phyloP scores from a whole-genome alignment of 2,888 invertebrate species.

The Trachelus stipa region DNA sequence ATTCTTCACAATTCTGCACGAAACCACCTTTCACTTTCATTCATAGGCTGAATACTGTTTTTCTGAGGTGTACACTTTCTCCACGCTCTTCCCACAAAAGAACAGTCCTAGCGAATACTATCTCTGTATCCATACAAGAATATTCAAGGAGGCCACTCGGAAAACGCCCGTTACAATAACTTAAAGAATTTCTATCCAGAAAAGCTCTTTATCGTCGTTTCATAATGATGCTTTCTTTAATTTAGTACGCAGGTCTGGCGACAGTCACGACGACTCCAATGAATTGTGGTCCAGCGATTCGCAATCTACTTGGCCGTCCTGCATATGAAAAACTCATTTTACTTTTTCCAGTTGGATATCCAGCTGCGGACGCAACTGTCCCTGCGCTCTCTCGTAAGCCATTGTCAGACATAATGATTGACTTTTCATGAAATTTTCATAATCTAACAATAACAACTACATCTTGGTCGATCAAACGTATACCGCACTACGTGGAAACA shows the following conservation, averaged over 20 bases:
- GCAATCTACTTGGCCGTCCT: conserved; percentile 81
- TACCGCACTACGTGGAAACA: not conserved
- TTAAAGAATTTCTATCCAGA: not conserved
- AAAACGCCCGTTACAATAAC: not conserved
- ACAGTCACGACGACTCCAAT: conserved; percentile 91
- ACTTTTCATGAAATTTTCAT: conserved; percentile 58
- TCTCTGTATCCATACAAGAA: not conserved
- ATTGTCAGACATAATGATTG: conserved; percentile 79
- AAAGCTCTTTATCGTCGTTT: not conserved
- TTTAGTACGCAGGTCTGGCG: conserved; percentile 84
- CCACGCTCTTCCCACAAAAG: not conserved
- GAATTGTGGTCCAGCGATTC: conserved; percentile 87
- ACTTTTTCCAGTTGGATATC: conserved; percentile 88
- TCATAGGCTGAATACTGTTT: not conserved
- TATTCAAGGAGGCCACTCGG: not conserved
- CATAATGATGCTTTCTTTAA: not conserved
- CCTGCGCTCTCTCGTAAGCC: conserved; percentile 81
- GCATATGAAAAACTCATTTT: conserved; percentile 83
- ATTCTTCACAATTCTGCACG: not conserved
- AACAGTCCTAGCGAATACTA: not conserved
- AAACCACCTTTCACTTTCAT: not conserved
- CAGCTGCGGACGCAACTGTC: conserved; percentile 80
- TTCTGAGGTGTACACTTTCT: not conserved
- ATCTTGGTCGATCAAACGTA: not conserved
- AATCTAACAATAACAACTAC: not conserved